Base-by-base conservation (phyloP, 2,888 invertebrate genomes). In the Exephanes ischioxanthus region DNA sequence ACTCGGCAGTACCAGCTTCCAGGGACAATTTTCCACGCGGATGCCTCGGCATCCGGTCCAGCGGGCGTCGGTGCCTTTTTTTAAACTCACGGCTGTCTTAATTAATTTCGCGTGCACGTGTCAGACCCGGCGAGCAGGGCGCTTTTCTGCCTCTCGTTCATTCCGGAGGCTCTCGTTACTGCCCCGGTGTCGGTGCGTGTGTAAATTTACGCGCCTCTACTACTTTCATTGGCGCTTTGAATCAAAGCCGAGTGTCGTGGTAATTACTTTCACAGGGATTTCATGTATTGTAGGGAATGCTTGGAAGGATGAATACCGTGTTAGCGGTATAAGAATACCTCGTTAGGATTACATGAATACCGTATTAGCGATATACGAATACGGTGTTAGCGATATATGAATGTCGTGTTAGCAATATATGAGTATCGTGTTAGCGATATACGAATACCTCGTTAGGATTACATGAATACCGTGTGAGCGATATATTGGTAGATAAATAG, bases 61-160 rank as follows among this genome's bases (percentile, higher is more conserved):
- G 80, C 80, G 58, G 58, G 55, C 67, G 80, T 84, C 83, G 58
- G 48, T 67, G 80, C 80, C 77, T 80, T 80, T 78, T 80, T 80
- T 83, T 4, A 4, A 26, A 58, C 77, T 76, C 83, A 70, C 75
- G 61, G 73, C 77, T 84, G 84, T 88, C 87, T 88, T 88, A 88
- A 88, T 89, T 89, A 89, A 89, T 89, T 88, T 84, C 77, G 82
- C 83, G 85, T 78, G 86, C 84, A 87, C 87, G 87, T 86, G 86
- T 87, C 80, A 68, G 83, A 83, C 81, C 66, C 48, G 19, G 51
- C 66, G 75, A 58, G 63, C 48, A 79, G 66, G 68, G 73, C 45
- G 51, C 76, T 79, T 66, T 61, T 76, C 55, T 48, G 63, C 63
- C 5, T 63, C 63, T 48, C 63, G 51, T 51, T 45, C 66, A 66